Evolutionary conservation across 2,113 vertebrate species (phyloP), one percentile per base, ranked within the genome.

Genomic region (Pelusios castaneus): DNA sequence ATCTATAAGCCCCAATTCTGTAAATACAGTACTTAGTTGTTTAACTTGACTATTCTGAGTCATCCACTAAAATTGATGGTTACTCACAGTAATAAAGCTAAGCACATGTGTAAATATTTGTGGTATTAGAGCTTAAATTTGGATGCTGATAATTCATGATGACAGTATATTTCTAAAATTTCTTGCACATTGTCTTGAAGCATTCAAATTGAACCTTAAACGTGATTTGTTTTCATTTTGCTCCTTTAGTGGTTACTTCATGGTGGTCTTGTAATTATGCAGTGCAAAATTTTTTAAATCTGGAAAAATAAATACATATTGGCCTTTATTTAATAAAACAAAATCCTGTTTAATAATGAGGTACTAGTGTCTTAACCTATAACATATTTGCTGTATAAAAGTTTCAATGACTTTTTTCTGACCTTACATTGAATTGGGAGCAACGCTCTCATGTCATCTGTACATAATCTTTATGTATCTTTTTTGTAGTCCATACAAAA

Each of bases 1-100:
- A 12, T 27, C 5, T 43, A 58, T 45, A 47, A 73, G n/a, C 17
- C 13, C n/a, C 19, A 4, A 38, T 70, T 17, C 60, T 70, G 63
- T 10, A 38, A 70, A 38, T 70, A 38, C 19, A 70, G 22, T 70
- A 38, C 19, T 67, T 51, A 51, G 9, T 52, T 52, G 51, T 52
- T 52, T 38, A 70, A 10, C n/a, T 22, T 70, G n/a, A 70, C 21
- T 70, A 70, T 10, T 70, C 17, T 70, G 63, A 70, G 38, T 38
- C 5, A 4, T 70, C n/a, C n/a, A 5, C 19, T 70, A 5, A 70
- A 70, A 38, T 21, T 1, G 1, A 1, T 1, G 43, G 5, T 2
- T 43, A 1, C 49, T 5, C 38, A 79, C 52, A 25, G 24, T 84
- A n/a, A 21, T 82, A 38, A 78, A 91, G 60, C 52, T 41, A 60